phyloP scores from a whole-genome alignment of 2,888 invertebrate species.

The Monochamus alternatus region DNA sequence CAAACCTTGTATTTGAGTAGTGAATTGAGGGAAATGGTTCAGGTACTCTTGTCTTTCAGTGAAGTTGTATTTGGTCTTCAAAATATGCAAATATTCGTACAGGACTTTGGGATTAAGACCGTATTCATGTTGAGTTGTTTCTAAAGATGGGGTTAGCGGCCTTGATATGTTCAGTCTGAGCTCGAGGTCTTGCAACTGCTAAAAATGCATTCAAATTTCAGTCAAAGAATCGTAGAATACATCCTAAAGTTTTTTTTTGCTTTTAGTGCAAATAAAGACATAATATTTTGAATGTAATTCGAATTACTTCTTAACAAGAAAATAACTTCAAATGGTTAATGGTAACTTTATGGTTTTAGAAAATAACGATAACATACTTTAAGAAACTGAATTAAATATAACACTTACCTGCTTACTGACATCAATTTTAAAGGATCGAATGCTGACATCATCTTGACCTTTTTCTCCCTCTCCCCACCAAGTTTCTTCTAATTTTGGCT shows the following conservation, averaged over 20 bases:
- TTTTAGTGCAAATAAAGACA: too few species aligned
- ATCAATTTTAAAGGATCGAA: conserved; percentile 75
- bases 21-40: conserved; percentile 80
- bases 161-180: conserved; percentile 27
- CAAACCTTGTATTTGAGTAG: conserved; percentile 78
- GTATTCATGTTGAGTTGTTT: conserved; percentile 23
- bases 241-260: too few species aligned
- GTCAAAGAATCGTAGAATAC: too few species aligned
- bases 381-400: background rate
- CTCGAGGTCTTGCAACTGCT: conserved; percentile 34
- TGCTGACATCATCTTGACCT: conserved; percentile 70
- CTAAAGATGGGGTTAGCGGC: conserved; percentile 1
- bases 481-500: conserved; percentile 62
- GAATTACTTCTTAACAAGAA: too few species aligned
- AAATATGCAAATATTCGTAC: background rate
- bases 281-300: too few species aligned
- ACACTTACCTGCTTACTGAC: conserved; percentile 74
- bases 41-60: conserved; percentile 74
- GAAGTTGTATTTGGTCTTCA: conserved; percentile 34
- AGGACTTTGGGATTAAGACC: conserved; percentile 19
- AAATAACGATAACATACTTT: too few species aligned
- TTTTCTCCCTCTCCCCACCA: conserved; percentile 76
- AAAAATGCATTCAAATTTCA: background rate
- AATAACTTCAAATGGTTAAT: too few species aligned
- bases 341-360: too few species aligned